Conservation (phyloP, 2,888 invertebrate species). For the Willowsia nigromaculata region DNA sequence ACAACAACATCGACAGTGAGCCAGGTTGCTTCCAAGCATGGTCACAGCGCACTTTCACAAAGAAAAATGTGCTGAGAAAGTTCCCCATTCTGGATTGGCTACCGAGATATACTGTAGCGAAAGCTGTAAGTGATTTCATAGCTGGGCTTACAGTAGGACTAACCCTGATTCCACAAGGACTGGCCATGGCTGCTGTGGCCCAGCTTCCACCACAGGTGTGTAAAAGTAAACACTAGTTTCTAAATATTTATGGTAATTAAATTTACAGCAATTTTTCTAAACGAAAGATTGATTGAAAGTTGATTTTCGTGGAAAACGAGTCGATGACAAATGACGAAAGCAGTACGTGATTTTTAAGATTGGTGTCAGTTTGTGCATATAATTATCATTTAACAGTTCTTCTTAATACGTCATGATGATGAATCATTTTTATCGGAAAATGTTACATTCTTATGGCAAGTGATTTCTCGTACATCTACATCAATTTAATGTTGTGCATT, state of each 20-base stretch:
- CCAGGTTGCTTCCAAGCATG: slow-evolving; percentile 51
- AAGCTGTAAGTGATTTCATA: slow-evolving; percentile 73
- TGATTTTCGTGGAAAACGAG: neutral
- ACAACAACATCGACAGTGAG: neutral
- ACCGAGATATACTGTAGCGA: slow-evolving; percentile 68
- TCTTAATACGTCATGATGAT: no score
- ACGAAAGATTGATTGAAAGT: neutral
- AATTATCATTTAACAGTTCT: neutral
- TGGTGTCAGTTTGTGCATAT: slow-evolving; percentile 4
- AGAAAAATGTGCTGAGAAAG: slow-evolving; percentile 69
- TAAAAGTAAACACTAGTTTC: no score
- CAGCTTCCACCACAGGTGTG: slow-evolving; percentile 82
- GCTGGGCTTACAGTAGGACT: slow-evolving; percentile 76
- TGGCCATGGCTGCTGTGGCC: slow-evolving; percentile 95
- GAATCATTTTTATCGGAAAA: no score
- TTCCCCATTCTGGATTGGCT: slow-evolving; percentile 76
- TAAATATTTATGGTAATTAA: neutral
- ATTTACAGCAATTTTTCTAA: neutral
- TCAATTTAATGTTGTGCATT: no score
- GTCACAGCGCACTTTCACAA: slow-evolving; percentile 55
- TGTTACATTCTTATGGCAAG: no score
- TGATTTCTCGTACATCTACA: no score
- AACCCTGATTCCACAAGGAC: slow-evolving; percentile 80
- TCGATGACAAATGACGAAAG: neutral
- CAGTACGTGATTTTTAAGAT: neutral